phyloP scores from a whole-genome alignment of 1,140 invertebrate species.

The Oreohelix idahoensis region DNA sequence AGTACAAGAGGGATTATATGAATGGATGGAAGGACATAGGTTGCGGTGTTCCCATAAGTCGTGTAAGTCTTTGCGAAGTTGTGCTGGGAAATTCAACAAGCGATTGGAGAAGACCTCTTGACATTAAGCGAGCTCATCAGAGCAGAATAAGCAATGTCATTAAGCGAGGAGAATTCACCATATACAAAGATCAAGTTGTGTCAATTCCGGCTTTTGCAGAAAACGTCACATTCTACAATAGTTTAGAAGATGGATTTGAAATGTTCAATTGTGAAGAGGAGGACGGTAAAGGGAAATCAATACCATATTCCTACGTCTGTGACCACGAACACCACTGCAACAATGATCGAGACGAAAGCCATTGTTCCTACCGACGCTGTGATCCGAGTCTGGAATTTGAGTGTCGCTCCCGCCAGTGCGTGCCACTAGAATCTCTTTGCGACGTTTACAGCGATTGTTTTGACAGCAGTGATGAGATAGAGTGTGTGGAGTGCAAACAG shows the following conservation, averaged over 20 bases:
- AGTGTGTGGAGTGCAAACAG: not conserved
- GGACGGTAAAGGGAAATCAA: not conserved
- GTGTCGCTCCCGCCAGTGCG: not conserved
- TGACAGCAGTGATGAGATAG: not conserved
- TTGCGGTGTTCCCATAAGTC: not conserved
- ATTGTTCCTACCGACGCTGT: too few species aligned
- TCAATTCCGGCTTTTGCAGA: not conserved
- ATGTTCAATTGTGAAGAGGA: not conserved
- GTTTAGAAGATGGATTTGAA: not conserved
- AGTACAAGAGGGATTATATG: not conserved
- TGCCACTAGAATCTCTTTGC: not conserved
- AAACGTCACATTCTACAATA: not conserved
- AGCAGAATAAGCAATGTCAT: not conserved
- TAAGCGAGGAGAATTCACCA: not conserved
- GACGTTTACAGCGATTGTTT: slow-evolving; percentile 3
- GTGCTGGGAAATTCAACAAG: not conserved
- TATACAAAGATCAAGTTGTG: not conserved
- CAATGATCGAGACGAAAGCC: not conserved
- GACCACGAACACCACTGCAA: not conserved
- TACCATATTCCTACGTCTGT: not conserved
- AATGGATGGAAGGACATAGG: not conserved
- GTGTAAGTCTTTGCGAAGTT: not conserved
- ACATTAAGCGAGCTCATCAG: not conserved
- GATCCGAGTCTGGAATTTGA: not conserved
- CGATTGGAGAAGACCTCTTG: not conserved